A percentile compares a stretch with the other conserved stretches of the same genome.
These are phyloP conservation scores for Chionodraco myersi DNA, from an alignment of 2,113 vertebrate genomes.

Conservation along the genomic window DNA sequence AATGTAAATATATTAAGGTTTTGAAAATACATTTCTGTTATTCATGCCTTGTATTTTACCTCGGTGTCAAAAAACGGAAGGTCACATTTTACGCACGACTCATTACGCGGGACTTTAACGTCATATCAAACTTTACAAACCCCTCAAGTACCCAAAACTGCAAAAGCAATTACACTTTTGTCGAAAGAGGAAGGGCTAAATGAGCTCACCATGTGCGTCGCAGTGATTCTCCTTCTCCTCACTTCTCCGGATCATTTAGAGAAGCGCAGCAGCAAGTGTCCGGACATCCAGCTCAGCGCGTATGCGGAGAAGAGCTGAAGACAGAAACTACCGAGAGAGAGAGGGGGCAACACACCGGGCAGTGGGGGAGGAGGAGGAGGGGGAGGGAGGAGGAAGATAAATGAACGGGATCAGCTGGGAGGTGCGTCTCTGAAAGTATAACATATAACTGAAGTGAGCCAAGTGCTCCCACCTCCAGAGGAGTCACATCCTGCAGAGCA, in stretches of 20 bases:
- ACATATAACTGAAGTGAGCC: conserved; percentile 36
- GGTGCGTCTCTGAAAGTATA: conserved; percentile 48
- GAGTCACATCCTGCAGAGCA: conserved; percentile 40
- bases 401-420: conserved; percentile 63
- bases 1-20: background rate
- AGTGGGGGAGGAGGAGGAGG: conserved; percentile 4
- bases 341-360: conserved; percentile 52
- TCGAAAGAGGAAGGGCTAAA: background rate
- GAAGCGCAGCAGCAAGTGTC: conserved; percentile 63
- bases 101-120: conserved; percentile 12
- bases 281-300: conserved; percentile 58
- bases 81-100: background rate
- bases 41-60: background rate
- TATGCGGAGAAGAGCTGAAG: conserved; percentile 32
- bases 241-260: conserved; percentile 53
- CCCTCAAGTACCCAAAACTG: background rate
- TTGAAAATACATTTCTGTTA: background rate
- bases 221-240: conserved; percentile 55
- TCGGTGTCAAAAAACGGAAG: background rate
- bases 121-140: background rate
- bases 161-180: background rate
- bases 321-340: conserved; percentile 42
- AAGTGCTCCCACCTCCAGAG: conserved; percentile 44
- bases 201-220: conserved; percentile 82
- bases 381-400: conserved; percentile 8